Conservation (phyloP, 1,140 invertebrate genomes). For the Vanessa atalanta region DNA sequence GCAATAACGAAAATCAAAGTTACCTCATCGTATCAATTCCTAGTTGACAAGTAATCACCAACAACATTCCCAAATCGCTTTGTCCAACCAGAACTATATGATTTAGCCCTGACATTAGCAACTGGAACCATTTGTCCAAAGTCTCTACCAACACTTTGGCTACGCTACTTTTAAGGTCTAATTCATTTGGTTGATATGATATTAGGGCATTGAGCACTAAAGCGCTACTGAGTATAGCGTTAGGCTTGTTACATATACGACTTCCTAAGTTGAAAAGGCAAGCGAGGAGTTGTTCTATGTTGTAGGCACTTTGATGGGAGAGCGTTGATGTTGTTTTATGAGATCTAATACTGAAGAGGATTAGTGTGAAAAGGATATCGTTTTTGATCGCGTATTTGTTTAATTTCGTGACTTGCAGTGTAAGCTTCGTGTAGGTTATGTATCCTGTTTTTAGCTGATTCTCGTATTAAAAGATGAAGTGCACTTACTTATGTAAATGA, state of each 20-base stretch:
- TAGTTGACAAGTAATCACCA: slow-evolving; percentile 58
- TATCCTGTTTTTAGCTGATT: too few relatives aligned
- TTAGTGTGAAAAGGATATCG: not conserved
- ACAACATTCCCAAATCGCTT: slow-evolving; percentile 55
- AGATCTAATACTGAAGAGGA: slow-evolving; percentile 48
- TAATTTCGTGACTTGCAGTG: not conserved
- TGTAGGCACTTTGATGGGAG: slow-evolving; percentile 70
- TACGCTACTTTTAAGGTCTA: slow-evolving; percentile 46
- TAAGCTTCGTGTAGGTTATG: not conserved
- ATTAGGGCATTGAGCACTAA: slow-evolving; percentile 65
- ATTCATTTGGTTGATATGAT: slow-evolving; percentile 61
- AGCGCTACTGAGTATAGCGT: slow-evolving; percentile 55
- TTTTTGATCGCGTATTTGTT: not conserved
- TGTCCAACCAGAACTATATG: slow-evolving; percentile 52
- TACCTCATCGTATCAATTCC: slow-evolving; percentile 61
- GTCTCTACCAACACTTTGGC: slow-evolving; percentile 52
- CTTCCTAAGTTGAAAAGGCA: slow-evolving; percentile 49
- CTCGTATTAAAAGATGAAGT: too few relatives aligned
- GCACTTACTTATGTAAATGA: too few relatives aligned
- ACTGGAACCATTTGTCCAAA: slow-evolving; percentile 57
- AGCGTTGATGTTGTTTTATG: slow-evolving; percentile 56
- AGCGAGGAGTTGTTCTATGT: slow-evolving; percentile 63
- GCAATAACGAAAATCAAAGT: slow-evolving; percentile 8
- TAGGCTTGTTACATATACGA: slow-evolving; percentile 44
- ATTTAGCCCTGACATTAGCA: slow-evolving; percentile 53